phyloP scores from a whole-genome alignment of 35 echinoderm and acorn worm species.

The Heliocidaris tuberculata region DNA sequence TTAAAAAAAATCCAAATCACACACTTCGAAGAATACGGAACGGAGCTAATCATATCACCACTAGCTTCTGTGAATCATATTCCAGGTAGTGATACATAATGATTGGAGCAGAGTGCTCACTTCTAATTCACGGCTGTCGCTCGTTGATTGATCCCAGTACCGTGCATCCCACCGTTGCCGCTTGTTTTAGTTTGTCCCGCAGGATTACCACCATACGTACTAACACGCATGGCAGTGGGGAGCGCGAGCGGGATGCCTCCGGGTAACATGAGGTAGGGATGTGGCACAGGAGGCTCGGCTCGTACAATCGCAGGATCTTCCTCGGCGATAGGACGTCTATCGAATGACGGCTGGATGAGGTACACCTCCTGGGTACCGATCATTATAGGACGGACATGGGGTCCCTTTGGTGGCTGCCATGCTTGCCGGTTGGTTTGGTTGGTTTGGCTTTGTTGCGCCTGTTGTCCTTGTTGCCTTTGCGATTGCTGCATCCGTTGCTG shows the following conservation, averaged over 20 bases:
- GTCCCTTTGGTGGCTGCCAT: conserved; percentile 30
- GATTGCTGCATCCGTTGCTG: conserved; percentile 6
- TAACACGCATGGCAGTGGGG: neutral
- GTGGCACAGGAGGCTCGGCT: conserved; percentile 2
- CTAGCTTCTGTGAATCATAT: neutral
- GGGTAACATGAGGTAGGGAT: neutral
- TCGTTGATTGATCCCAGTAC: neutral
- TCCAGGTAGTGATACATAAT: neutral
- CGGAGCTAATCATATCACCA: too few relatives aligned
- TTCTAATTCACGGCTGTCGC: neutral
- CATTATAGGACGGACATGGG: neutral
- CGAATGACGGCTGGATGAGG: neutral
- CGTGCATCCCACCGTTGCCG: neutral
- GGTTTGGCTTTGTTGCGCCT: neutral
- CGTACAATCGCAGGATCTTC: conserved; percentile 34
- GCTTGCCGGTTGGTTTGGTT: neutral
- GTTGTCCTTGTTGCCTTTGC: conserved; percentile 1
- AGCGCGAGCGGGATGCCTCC: neutral
- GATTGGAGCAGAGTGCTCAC: neutral
- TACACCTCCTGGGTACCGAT: conserved; percentile 13
- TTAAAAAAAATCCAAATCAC: too few relatives aligned
- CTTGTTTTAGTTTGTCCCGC: neutral
- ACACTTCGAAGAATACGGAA: too few relatives aligned
- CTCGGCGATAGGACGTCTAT: conserved; percentile 4
- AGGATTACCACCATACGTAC: neutral